These are phyloP conservation scores for Siderastrea siderea DNA, from an alignment of 92 coral and sea anemone species.

Conservation along the genomic window DNA sequence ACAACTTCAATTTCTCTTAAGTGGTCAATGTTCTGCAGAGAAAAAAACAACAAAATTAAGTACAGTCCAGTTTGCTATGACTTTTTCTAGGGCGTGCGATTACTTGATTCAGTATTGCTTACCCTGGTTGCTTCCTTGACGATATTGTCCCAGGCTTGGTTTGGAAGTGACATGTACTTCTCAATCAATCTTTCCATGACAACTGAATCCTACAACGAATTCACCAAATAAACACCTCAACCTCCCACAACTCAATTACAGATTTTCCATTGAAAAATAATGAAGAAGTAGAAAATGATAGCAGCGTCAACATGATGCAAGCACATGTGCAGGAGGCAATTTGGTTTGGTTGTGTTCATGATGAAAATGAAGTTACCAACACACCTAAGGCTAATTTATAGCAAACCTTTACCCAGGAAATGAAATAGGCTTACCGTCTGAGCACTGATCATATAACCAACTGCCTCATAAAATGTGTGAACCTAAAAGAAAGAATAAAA, in stretches of 20 bases:
- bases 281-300: too few relatives aligned
- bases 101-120: not conserved
- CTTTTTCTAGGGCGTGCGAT: not conserved
- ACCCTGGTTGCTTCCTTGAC: conserved; percentile 98
- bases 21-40: conserved; percentile 94
- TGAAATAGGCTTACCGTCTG: conserved; percentile 82
- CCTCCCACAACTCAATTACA: not conserved
- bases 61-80: not conserved
- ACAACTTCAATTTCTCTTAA: conserved; percentile 94
- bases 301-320: too few relatives aligned
- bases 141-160: conserved; percentile 99
- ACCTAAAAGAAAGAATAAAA: conserved; percentile 56
- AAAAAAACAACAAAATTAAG: not conserved
- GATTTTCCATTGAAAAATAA: not conserved
- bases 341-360: too few relatives aligned
- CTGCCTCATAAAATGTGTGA: conserved; percentile 99
- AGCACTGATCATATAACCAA: conserved; percentile 99
- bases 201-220: conserved; percentile 85
- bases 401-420: not conserved
- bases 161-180: conserved; percentile 99
- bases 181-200: conserved; percentile 99
- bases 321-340: too few relatives aligned
- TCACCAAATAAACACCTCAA: not conserved
- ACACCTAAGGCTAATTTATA: too few relatives aligned
- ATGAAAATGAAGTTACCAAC: too few relatives aligned